Evolutionary conservation across 2,888 invertebrate genomes (phyloP), one percentile per base, ranked within the genome.

Genomic region (Plebejus anna): DNA sequence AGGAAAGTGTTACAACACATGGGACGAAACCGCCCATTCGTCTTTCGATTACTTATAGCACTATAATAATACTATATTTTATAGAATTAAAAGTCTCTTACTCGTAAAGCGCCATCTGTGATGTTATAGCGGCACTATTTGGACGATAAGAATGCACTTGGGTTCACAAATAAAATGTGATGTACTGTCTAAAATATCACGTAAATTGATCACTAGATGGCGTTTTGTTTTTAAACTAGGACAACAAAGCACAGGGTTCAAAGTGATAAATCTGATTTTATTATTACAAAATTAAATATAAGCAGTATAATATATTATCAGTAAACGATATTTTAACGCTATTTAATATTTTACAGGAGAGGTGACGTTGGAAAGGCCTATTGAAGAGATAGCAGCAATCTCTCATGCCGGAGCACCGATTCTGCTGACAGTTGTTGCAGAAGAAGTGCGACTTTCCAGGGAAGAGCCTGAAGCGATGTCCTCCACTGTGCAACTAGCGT

Each of bases 381-480:
- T 98, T 51, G 96, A 96, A 81, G 97, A 98, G 84, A 95, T 98
- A 81, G 95, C 96, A 76, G 96, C 97, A 77, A 97, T 97, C 82
- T 96, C 97, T 22, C 96, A 97, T 84, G 96, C 96, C n/a, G 97
- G 97, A 75, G 96, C 97, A 77, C 98, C 98, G 2, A 96, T 98
- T 77, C 94, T 97, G 75, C 94, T 98, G 79, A 97, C 97, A 1
- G 96, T 98, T 76, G 96, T 97, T 75, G 98, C 98, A 3, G 97
- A 98, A 87, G 98, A 98, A 90, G 96, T 98, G 79, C 95, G 97
- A 81, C 92, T 96, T 80, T 95, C 95, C 78, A 94, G 96, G 80
- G 95, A 96, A 79, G 97, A 97, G 82, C 96, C 96, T 13, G 96
- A 96, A 80, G 96, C 97, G 36, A 96, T 97, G 95, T 96, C 97